Evolutionary conservation across 2,888 invertebrate species (phyloP).

Genomic region (Leptinotarsa tumamoca): DNA sequence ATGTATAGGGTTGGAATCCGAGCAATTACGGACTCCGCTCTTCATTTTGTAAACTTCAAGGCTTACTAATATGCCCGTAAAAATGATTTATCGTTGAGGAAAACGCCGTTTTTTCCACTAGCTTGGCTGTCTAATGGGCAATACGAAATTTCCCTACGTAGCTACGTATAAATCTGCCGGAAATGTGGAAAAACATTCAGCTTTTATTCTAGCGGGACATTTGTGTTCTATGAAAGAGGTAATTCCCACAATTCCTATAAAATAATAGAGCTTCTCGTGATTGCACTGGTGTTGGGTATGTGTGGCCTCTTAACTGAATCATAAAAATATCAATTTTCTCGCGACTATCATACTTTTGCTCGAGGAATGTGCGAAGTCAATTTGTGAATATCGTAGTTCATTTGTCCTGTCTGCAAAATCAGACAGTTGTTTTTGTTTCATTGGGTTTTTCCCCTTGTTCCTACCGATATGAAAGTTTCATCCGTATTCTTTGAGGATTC

Average conservation of each 20-base stretch:
- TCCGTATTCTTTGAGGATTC: no score
- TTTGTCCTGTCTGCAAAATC: no score
- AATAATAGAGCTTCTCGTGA: neutral
- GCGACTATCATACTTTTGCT: no score
- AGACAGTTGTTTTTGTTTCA: no score
- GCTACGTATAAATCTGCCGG: constrained; percentile 9
- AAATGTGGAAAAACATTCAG: constrained; percentile 5
- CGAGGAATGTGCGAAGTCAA: no score
- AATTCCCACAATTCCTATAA: neutral
- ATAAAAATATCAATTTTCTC: no score
- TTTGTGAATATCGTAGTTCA: no score
- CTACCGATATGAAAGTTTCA: no score
- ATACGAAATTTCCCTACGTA: constrained; percentile 28
- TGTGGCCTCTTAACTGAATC: no score
- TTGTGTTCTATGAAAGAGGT: constrained; percentile 19
- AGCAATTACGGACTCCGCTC: constrained; percentile 15
- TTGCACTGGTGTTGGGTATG: no score
- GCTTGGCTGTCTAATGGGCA: constrained; percentile 26
- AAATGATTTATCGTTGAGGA: constrained; percentile 24
- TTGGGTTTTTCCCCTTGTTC: no score
- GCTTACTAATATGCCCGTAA: constrained; percentile 26
- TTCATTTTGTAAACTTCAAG: constrained; percentile 25
- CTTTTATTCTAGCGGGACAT: constrained; percentile 7
- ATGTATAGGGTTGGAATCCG: constrained; percentile 9
- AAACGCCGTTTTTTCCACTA: constrained; percentile 39